These are phyloP conservation scores for Alethe castanea DNA, from an alignment of 2,113 vertebrate species.

Conservation along the genomic window DNA sequence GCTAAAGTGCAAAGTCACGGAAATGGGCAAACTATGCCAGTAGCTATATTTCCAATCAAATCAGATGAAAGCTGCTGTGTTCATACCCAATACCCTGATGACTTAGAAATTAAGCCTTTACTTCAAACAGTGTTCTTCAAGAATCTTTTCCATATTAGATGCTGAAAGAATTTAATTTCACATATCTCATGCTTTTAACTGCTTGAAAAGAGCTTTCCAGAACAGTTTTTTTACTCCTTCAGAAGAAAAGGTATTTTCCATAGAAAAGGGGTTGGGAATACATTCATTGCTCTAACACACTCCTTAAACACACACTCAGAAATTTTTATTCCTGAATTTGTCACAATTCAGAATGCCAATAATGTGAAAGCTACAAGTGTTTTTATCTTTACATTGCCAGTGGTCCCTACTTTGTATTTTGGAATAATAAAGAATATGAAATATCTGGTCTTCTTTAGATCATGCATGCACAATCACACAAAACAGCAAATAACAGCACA, in stretches of 20 bases:
- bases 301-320: background rate
- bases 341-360: background rate
- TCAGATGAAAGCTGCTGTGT: background rate
- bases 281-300: background rate
- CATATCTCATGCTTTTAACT: background rate
- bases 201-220: background rate
- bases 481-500: background rate
- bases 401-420: conserved; percentile 1
- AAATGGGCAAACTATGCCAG: background rate
- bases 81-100: background rate
- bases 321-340: conserved; percentile 22
- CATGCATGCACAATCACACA: background rate
- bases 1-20: background rate
- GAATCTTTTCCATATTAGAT: background rate
- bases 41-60: background rate
- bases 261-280: background rate
- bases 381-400: background rate
- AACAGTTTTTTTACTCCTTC: background rate
- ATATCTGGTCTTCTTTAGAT: background rate
- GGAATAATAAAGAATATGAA: background rate
- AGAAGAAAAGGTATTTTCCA: background rate
- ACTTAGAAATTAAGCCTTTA: background rate
- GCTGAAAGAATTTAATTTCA: background rate
- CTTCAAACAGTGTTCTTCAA: background rate
- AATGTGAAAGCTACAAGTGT: background rate